phyloP scores from a whole-genome alignment of 2,888 invertebrate species.

The Aphodius granarius region DNA sequence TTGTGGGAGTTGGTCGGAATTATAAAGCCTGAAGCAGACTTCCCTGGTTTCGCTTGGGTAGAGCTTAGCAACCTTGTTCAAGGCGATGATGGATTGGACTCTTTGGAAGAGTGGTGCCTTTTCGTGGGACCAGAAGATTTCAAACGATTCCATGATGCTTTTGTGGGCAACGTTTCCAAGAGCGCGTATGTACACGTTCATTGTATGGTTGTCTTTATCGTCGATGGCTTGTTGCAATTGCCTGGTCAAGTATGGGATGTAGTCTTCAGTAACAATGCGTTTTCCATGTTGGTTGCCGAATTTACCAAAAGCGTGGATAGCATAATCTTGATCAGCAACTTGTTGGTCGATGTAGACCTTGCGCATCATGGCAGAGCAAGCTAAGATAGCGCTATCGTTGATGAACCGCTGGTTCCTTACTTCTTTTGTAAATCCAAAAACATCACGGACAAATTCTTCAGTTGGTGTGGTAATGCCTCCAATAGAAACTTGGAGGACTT shows the following conservation, averaged over 20 bases:
- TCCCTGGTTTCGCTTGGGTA: constrained; percentile 59
- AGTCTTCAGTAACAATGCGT: constrained; percentile 57
- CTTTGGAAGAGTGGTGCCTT: constrained; percentile 64
- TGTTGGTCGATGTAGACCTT: constrained; percentile 62
- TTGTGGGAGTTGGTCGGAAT: constrained; percentile 65
- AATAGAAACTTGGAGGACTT: constrained; percentile 59
- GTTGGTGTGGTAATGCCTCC: constrained; percentile 64
- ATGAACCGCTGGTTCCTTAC: constrained; percentile 58
- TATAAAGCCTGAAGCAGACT: constrained; percentile 66
- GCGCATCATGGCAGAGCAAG: constrained; percentile 63
- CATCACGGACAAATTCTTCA: constrained; percentile 61
- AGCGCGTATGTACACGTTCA: constrained; percentile 65
- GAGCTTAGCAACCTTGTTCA: constrained; percentile 57
- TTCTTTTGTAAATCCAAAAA: constrained; percentile 61
- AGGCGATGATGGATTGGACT: constrained; percentile 61
- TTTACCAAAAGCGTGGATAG: constrained; percentile 66
- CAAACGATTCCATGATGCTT: constrained; percentile 61
- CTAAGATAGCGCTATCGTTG: constrained; percentile 61
- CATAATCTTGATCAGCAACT: constrained; percentile 62
- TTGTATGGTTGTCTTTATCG: constrained; percentile 58
- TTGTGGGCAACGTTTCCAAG: constrained; percentile 68
- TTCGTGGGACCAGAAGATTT: constrained; percentile 59
- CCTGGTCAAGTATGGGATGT: constrained; percentile 62
- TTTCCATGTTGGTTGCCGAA: constrained; percentile 56
- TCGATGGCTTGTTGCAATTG: constrained; percentile 60